phyloP scores from a whole-genome alignment of 2,113 vertebrate genomes.

The Octodon degus region DNA sequence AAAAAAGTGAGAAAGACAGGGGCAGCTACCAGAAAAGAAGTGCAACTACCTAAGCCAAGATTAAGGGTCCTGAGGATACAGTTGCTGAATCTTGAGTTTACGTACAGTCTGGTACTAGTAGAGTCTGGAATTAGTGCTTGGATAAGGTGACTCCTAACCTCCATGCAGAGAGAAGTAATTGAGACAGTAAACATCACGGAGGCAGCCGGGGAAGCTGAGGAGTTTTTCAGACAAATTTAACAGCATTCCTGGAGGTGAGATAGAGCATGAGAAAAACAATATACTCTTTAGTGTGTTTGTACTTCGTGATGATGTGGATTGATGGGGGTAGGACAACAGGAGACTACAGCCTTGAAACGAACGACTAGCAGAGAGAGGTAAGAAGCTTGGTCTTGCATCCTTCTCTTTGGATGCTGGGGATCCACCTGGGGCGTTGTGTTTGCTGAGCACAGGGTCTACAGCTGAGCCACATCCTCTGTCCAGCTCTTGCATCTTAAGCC shows the following conservation, averaged over 20 bases:
- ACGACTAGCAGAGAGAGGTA: neutral
- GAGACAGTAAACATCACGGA: neutral
- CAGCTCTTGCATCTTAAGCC: neutral
- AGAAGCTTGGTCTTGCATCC: neutral
- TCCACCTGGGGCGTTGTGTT: neutral
- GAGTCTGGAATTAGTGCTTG: neutral
- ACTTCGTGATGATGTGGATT: neutral
- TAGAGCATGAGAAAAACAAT: neutral
- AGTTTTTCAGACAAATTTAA: neutral
- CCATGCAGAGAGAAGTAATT: neutral
- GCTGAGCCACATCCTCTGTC: neutral
- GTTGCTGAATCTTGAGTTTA: neutral
- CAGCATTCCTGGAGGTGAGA: neutral
- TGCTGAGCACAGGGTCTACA: neutral
- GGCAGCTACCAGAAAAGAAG: neutral
- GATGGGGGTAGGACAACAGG: neutral
- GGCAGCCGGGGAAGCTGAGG: neutral
- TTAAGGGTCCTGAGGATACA: neutral
- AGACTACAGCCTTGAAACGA: neutral
- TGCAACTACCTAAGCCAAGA: neutral
- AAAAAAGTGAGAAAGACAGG: neutral
- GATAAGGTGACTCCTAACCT: neutral
- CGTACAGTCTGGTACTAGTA: neutral
- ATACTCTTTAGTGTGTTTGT: neutral
- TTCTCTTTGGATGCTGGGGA: neutral